Percentiles rank a stretch among this genome's conserved stretches.
Evolutionary conservation across 2,888 invertebrate species (phyloP).

Genomic region (Abscondita cerata): DNA sequence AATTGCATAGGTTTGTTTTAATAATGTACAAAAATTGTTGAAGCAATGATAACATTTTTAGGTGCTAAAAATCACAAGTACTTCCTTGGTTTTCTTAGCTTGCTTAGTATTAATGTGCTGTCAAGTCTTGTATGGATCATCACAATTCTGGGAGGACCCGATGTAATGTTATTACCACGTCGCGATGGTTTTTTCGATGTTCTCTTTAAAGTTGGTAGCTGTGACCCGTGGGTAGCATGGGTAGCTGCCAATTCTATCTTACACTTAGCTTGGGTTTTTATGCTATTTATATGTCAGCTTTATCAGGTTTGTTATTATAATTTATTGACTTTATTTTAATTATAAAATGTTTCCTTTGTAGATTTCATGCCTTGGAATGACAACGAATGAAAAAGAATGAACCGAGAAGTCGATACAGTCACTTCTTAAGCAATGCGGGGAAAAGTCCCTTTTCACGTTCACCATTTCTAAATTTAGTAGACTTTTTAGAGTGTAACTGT

Average conservation of each 20-base stretch:
- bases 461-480: constrained; percentile 79
- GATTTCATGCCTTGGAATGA: constrained; percentile 93
- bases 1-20: constrained; percentile 86
- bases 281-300: constrained; percentile 87
- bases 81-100: constrained; percentile 89
- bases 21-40: not conserved
- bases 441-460: constrained; percentile 88
- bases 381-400: constrained; percentile 98
- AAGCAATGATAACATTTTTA: too few relatives aligned
- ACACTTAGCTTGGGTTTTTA: constrained; percentile 90
- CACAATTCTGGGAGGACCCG: constrained; percentile 67
- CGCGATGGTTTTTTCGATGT: constrained; percentile 55
- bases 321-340: too few relatives aligned
- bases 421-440: constrained; percentile 71
- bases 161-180: constrained; percentile 61
- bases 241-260: constrained; percentile 81
- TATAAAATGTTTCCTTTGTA: too few relatives aligned
- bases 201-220: constrained; percentile 68
- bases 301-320: constrained; percentile 87
- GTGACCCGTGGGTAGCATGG: constrained; percentile 94
- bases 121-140: constrained; percentile 84
- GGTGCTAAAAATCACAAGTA: constrained; percentile 89
- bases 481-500: constrained; percentile 81
- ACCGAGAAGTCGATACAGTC: constrained; percentile 88
- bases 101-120: constrained; percentile 81